These are phyloP conservation scores for Drosophila anomalipes DNA, from an alignment of 2,888 invertebrate genomes.

Conservation along the genomic window DNA sequence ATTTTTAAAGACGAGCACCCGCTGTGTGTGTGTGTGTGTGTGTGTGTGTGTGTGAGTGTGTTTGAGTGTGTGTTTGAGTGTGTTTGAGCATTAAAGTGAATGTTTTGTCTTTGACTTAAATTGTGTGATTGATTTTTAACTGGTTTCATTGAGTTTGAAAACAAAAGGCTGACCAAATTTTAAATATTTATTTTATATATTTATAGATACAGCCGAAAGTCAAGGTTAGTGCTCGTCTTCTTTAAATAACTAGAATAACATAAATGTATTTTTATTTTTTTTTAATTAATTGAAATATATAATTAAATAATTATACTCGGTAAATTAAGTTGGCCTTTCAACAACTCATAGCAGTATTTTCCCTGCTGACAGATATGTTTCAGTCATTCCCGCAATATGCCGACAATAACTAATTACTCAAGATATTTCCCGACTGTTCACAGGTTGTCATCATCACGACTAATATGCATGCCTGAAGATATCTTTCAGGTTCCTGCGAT, in stretches of 20 bases:
- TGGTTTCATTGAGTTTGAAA: constrained; percentile 43
- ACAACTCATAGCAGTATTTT: background rate
- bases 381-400: constrained; percentile 5
- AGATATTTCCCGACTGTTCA: constrained; percentile 15
- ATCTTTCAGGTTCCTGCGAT: constrained; percentile 12
- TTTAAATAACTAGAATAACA: background rate
- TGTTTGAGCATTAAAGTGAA: background rate
- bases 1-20: constrained; percentile 72
- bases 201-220: background rate
- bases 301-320: background rate
- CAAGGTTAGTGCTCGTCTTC: background rate
- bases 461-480: constrained; percentile 11
- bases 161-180: constrained; percentile 1
- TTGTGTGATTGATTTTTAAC: constrained; percentile 53
- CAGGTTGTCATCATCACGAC: constrained; percentile 30
- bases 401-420: constrained; percentile 30
- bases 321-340: background rate
- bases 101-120: constrained; percentile 13
- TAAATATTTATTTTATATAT: constrained; percentile 1
- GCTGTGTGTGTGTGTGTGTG: constrained; percentile 55
- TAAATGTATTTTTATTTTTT: background rate
- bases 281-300: background rate
- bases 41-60: constrained; percentile 21
- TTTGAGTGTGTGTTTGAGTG: background rate
- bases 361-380: background rate